These are phyloP conservation scores for Bryconaethiops microstoma DNA, from an alignment of 2,797 vertebrate genomes.

Conservation along the genomic window DNA sequence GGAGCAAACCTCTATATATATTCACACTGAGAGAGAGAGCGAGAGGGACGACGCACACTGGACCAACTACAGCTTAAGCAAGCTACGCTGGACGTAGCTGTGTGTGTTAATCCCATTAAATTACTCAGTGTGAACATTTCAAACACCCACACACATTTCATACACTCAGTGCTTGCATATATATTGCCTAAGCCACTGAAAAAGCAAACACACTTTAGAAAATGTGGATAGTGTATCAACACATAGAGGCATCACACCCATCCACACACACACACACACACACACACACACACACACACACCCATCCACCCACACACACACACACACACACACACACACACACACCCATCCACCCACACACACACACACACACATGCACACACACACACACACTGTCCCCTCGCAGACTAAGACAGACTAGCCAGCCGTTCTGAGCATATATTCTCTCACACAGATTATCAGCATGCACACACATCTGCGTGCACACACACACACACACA, in stretches of 20 bases:
- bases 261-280: not conserved
- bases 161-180: not conserved
- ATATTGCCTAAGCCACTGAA: not conserved
- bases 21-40: constrained; percentile 2
- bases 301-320: constrained; percentile 1
- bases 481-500: not conserved
- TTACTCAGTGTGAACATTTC: constrained; percentile 6
- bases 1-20: not conserved
- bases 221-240: too few relatives aligned
- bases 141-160: not conserved
- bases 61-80: constrained; percentile 5
- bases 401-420: constrained; percentile 17
- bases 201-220: not conserved
- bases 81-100: constrained; percentile 26
- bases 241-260: too few relatives aligned
- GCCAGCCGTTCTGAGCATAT: constrained; percentile 34
- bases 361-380: not conserved
- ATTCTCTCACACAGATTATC: constrained; percentile 53
- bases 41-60: not conserved
- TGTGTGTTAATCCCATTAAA: constrained; percentile 50
- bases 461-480: not conserved
- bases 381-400: not conserved
- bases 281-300: not conserved
- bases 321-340: not conserved
- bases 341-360: not conserved